Evolutionary conservation across 2,888 invertebrate species (phyloP).

Genomic region (Salpingus planirostris): DNA sequence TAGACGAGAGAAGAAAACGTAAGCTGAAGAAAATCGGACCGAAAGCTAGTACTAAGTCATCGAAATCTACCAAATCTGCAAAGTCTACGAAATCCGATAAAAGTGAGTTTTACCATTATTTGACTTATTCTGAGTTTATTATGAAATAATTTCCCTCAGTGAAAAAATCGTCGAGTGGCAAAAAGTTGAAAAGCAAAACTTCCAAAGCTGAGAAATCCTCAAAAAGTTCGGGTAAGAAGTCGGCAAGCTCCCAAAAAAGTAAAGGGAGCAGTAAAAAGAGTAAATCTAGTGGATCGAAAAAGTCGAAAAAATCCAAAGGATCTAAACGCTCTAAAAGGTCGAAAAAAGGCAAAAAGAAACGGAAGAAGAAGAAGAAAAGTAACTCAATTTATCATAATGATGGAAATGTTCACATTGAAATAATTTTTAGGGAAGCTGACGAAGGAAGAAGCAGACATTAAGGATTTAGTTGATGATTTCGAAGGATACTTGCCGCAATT

Average conservation of each 20-base stretch:
- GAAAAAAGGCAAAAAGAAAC: constrained; percentile 9
- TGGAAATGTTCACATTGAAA: not conserved
- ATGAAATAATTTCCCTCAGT: too few relatives aligned
- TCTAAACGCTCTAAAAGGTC: constrained; percentile 3
- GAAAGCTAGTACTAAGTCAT: too few relatives aligned
- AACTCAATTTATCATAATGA: too few relatives aligned
- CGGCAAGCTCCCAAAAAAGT: too few relatives aligned
- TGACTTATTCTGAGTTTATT: too few relatives aligned
- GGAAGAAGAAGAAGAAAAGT: too few relatives aligned
- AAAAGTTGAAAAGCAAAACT: constrained; percentile 1
- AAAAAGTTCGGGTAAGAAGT: constrained; percentile 4
- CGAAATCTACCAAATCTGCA: too few relatives aligned
- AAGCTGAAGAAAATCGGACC: too few relatives aligned
- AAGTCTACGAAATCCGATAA: too few relatives aligned
- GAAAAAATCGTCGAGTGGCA: too few relatives aligned
- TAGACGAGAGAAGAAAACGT: constrained; percentile 2
- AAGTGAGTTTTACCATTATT: too few relatives aligned
- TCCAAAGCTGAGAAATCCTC: not conserved
- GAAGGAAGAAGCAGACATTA: constrained; percentile 13
- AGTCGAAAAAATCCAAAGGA: constrained; percentile 9
- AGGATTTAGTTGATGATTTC: constrained; percentile 21
- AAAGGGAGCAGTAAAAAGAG: constrained; percentile 1
- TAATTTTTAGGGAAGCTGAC: constrained; percentile 14
- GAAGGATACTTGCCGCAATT: constrained; percentile 20
- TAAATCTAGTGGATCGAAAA: constrained; percentile 7